Conservation (phyloP, 2,888 invertebrate species). For the Polyommatus iphigenia region DNA sequence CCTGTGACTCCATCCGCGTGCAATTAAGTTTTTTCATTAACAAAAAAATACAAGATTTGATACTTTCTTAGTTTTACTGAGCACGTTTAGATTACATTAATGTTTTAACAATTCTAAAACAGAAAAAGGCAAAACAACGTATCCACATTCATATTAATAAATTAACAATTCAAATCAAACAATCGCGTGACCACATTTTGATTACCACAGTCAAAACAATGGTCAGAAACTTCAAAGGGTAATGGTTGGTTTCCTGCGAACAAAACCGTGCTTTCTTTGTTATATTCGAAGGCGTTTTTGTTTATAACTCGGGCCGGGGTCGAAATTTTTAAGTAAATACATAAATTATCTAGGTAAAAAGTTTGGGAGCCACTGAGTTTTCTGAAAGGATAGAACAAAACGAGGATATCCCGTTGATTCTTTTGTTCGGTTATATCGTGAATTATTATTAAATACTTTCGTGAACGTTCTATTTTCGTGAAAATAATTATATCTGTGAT, state of each 20-base stretch:
- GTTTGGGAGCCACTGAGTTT: constrained; percentile 2
- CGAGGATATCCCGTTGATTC: neutral
- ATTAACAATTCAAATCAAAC: constrained; percentile 12
- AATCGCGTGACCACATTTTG: neutral
- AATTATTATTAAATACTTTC: neutral
- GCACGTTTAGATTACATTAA: too few species aligned
- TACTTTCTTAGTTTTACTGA: too few species aligned
- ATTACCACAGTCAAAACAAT: constrained; percentile 2
- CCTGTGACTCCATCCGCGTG: too few species aligned
- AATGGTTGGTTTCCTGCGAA: constrained; percentile 48
- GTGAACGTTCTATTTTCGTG: too few species aligned
- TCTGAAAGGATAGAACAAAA: constrained; percentile 6
- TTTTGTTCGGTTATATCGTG: neutral
- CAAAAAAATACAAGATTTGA: too few species aligned
- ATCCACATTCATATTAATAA: neutral
- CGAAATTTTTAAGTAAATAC: constrained; percentile 24
- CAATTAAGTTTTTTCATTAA: too few species aligned
- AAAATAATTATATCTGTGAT: too few species aligned
- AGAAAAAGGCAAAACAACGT: neutral
- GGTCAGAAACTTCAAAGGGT: constrained; percentile 44
- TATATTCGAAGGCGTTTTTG: constrained; percentile 25
- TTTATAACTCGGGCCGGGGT: constrained; percentile 1
- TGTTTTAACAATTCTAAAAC: neutral
- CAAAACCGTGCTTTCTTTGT: constrained; percentile 44
- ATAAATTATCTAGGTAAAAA: constrained; percentile 10